Base-by-base conservation (phyloP, 2,797 vertebrate species). In the Valencia hispanica region DNA sequence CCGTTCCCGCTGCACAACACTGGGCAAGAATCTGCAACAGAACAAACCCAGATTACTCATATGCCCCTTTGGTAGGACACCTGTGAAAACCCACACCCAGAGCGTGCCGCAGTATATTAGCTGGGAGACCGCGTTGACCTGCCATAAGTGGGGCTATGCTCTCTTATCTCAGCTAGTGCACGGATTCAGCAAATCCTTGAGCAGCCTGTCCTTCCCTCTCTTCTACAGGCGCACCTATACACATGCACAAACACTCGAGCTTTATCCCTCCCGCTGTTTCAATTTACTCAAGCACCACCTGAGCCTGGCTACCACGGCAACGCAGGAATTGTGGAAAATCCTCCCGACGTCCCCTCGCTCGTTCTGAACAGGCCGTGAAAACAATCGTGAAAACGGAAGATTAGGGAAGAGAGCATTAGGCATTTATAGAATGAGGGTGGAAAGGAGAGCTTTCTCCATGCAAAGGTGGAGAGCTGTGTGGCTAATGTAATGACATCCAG, bases 1-100 rank as follows among this genome's bases (percentile, higher is more conserved):
- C 97, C 97, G 50, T 98, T 98, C 15, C 97, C 97, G 0, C 96
- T 98, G 93, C 97, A 99, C 84, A 99, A 92, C 84, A 98, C 97
- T 0, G 97, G 97, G 85, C 97, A 99, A 0, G 97, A 97, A 94
- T 98, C 97, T 99, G 94, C 84, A 93, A 91, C 50, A 69, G 80
- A 83, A 88, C 88, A 88, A 80, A 89, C 79, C 84, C 65, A 86
- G 84, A 89, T 90, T 88, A 85, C 74, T 43, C 74, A 74, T 68
- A 9, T 41, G 51, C 70, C 74, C 65, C 36, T 11, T 20, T 39
- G 8, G 73, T 76, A 41, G 69, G 27, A 75, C 77, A 45, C 75
- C 70, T 20, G 77, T 39, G 50, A 78, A 80, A 68, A 86, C 76
- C 77, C 74, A 73, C 63, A 39, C 69, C 73, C 70, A 74, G 72